Evolutionary conservation across 1,140 invertebrate species (phyloP).

Genomic region (Heliconius congener): DNA sequence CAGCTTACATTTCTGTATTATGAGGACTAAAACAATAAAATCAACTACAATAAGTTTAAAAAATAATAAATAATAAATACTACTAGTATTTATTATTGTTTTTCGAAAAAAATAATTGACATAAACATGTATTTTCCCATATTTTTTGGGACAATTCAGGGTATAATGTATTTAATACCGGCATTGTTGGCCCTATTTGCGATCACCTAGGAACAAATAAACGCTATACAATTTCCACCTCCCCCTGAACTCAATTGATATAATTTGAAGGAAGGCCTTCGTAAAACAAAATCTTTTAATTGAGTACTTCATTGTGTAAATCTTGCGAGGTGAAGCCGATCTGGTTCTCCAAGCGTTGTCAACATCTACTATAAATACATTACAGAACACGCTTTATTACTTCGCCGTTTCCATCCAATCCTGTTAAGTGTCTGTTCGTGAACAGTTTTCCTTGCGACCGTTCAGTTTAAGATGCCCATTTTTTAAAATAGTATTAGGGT

Average conservation of each 20-base stretch:
- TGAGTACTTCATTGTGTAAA: conserved; percentile 53
- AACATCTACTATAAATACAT: conserved; percentile 75
- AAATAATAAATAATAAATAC: too few relatives aligned
- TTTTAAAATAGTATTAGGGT: conserved; percentile 76
- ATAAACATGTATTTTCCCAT: too few relatives aligned
- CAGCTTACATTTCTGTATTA: too few relatives aligned
- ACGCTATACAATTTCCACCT: not conserved
- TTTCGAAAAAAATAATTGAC: too few relatives aligned
- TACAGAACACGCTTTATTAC: conserved; percentile 78
- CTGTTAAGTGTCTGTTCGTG: conserved; percentile 73
- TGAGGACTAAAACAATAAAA: too few relatives aligned
- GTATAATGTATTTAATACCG: too few relatives aligned
- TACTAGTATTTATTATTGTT: too few relatives aligned
- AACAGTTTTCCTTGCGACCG: conserved; percentile 62
- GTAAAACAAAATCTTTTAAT: conserved; percentile 19
- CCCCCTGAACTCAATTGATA: not conserved
- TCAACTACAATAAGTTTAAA: too few relatives aligned
- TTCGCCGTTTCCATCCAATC: conserved; percentile 77
- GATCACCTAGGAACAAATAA: not conserved
- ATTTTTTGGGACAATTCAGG: too few relatives aligned
- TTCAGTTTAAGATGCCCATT: conserved; percentile 73
- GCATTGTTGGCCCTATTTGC: too few relatives aligned
- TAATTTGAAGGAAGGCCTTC: not conserved
- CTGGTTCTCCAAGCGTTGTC: conserved; percentile 52
- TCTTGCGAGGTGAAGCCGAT: conserved; percentile 62